Evolutionary conservation across 2,888 invertebrate genomes (phyloP), one percentile per base, ranked within the genome.

Genomic region (Drosophila stalkeri): DNA sequence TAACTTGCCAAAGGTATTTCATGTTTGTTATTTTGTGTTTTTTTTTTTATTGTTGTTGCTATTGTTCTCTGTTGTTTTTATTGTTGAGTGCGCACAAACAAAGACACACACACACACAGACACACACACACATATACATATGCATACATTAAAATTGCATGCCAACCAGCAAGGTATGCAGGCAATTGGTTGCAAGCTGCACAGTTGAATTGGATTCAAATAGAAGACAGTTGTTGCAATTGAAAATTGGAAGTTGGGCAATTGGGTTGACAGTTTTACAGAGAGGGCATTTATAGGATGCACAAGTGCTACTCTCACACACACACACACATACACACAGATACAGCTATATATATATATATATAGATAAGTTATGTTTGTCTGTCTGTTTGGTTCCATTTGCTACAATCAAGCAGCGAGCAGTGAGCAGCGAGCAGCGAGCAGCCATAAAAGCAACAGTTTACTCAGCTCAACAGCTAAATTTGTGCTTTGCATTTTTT

Each of bases 111-210:
- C n/a, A 49, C 67, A 74, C 7, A 20, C 2, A 63, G 35, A 65
- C 62, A 71, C 55, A 63, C 2, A 23, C 27, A 65, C 18, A 62
- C 16, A 41, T 12, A 16, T 1, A 27, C 8, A 31, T 4, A 51
- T 1, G 23, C 16, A 23, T 46, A 86, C 85, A 86, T 89, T 86
- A 78, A 86, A 84, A 84, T 84, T 89, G 89, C 85, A 86, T 89
- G 85, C 87, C 85, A 80, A 75, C 64, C 52, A 62, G 66, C 49
- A 55, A 52, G 66, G 69, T 63, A 51, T 61, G 56, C 65, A 75
- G 64, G 56, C 69, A 69, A 59, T 59, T 72, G 46, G 39, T 33
- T 43, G 54, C 39, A 20, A 57, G 33, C 20, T 18, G 49, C 8
- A 20, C 27, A n/a, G 37, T 39, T n/a, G 41, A n/a, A 55, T 41